phyloP scores from a whole-genome alignment of 2,797 vertebrate genomes.

The Thunnus albacares region DNA sequence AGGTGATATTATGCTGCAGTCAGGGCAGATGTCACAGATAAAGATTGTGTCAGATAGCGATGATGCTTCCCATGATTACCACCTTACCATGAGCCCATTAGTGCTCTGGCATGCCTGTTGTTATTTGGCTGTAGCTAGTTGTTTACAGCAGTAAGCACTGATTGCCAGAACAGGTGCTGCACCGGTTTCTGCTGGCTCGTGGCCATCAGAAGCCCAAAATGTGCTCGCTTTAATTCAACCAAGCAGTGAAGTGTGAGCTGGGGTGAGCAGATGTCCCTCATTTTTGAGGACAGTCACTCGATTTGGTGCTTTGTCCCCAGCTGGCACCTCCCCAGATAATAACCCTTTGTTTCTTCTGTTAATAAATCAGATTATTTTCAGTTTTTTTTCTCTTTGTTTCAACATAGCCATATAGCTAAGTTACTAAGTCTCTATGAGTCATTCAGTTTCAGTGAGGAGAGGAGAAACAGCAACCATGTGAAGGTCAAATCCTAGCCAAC shows the following conservation, averaged over 20 bases:
- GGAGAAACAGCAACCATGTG: too few relatives aligned
- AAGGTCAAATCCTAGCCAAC: not conserved
- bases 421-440: not conserved
- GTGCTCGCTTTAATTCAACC: not conserved
- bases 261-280: conserved; percentile 22
- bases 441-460: too few relatives aligned
- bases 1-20: conserved; percentile 25
- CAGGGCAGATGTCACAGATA: conserved; percentile 41
- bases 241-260: not conserved
- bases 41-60: conserved; percentile 13
- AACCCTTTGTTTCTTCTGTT: not conserved
- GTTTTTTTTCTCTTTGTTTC: not conserved
- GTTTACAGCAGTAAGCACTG: conserved; percentile 42
- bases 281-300: not conserved
- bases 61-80: conserved; percentile 21
- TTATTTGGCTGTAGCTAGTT: conserved; percentile 34
- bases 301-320: not conserved
- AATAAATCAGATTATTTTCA: not conserved
- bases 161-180: conserved; percentile 51
- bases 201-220: conserved; percentile 29
- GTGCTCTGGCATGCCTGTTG: conserved; percentile 28
- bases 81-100: conserved; percentile 43
- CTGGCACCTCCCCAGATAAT: not conserved
- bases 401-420: not conserved
- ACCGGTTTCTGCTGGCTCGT: conserved; percentile 25